Conservation (phyloP, 2,888 invertebrate genomes). For the Ceraclea dissimilis region DNA sequence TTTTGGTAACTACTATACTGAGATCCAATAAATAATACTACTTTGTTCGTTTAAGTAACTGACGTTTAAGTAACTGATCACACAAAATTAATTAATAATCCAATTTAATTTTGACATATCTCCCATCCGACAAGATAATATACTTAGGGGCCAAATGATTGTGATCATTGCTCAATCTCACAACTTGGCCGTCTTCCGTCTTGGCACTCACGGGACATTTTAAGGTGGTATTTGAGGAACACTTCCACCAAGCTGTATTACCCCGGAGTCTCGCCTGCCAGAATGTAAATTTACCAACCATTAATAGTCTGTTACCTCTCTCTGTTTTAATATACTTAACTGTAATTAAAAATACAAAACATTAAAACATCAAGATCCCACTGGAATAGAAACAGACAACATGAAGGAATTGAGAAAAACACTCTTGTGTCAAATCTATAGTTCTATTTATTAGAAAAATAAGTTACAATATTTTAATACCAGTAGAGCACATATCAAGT, state of each 20-base stretch:
- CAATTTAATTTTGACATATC: no score
- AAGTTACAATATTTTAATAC: no score
- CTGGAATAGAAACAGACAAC: no score
- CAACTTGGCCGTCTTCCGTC: neutral
- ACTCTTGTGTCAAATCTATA: no score
- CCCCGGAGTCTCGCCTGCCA: neutral
- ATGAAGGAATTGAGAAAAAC: no score
- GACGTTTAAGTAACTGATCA: no score
- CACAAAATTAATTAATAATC: no score
- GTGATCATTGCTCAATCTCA: neutral
- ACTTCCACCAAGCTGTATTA: neutral
- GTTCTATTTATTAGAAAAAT: no score
- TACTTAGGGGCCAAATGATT: neutral
- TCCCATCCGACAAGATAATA: neutral
- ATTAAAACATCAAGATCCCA: neutral
- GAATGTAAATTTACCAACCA: neutral
- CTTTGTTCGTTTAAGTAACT: no score
- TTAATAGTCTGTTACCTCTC: neutral
- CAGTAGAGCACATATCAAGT: no score
- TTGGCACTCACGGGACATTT: neutral
- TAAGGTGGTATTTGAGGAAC: slow-evolving; percentile 4
- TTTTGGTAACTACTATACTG: no score
- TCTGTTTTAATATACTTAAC: neutral
- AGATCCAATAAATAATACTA: no score
- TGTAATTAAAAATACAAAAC: neutral